Evolutionary conservation across 2,888 invertebrate genomes (phyloP), one percentile per base, ranked within the genome.

Genomic region (Bedellia somnulentella): DNA sequence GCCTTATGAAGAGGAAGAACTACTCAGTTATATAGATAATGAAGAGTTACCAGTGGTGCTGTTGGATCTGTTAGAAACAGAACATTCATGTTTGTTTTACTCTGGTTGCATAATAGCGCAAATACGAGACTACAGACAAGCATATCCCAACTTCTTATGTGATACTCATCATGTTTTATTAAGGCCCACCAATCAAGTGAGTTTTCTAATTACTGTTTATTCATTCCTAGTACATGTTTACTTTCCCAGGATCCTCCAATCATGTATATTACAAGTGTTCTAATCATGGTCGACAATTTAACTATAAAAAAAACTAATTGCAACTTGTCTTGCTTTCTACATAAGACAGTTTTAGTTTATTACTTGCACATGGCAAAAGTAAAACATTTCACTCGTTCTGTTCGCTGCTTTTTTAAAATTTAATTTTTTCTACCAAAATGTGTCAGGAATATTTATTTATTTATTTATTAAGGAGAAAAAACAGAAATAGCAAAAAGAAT

Each of bases 31-130:
- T 57, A 87, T 95, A 48, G 92, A 94, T 61, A 89, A 88, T 63
- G 93, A 93, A 61, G 88, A 93, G 70, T 73, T 96, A 54, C 95
- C 95, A 29, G 88, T 92, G 36, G 84, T 89, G 52, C 78, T 95
- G 34, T 79, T 91, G 37, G 92, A 94, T 58, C 70, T 93, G 41
- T 68, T 95, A 36, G 92, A 91, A 55, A 80, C 85, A 5, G 87
- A 88, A 52, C 85, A 90, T 54, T 87, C 89, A 30, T 87, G 89
- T 62, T 79, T 95, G 36, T 90, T 93, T 71, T 93, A 94, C 62
- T 89, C 86, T 44, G 94, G 94, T 37, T 93, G 93, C 73, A 87
- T 95, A 39, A 88, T 94, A 55, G 90, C 89, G 45, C 91, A 94
- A 79, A 83, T 95, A 47, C 81, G 93, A 49, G 93, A 95, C 67